These are phyloP conservation scores for Oxygymnocypris stewartii DNA, from an alignment of 2,113 vertebrate species.

Conservation along the genomic window DNA sequence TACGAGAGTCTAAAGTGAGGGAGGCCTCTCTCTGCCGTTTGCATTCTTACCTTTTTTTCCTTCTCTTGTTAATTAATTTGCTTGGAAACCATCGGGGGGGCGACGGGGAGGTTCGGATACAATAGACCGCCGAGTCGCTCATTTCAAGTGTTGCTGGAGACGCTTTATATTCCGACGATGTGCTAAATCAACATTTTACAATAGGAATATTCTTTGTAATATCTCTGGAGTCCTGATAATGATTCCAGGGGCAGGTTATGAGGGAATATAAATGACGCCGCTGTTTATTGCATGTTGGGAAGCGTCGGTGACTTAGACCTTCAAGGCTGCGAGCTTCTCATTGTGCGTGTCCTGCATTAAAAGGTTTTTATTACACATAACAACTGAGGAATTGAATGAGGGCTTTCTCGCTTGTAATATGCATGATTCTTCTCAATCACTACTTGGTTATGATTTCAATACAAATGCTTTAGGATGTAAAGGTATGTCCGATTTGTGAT, in stretches of 20 bases:
- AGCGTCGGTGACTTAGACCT: slow-evolving; percentile 41
- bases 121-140: slow-evolving; percentile 80
- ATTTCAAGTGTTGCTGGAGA: slow-evolving; percentile 77
- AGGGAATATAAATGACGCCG: slow-evolving; percentile 48
- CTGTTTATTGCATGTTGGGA: slow-evolving; percentile 42
- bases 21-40: slow-evolving; percentile 80
- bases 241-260: slow-evolving; percentile 55
- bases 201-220: slow-evolving; percentile 72
- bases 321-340: not conserved
- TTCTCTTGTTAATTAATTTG: slow-evolving; percentile 99
- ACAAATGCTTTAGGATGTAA: slow-evolving; percentile 4
- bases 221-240: slow-evolving; percentile 69
- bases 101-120: slow-evolving; percentile 59
- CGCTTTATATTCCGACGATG: slow-evolving; percentile 79
- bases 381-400: not conserved
- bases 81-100: slow-evolving; percentile 83
- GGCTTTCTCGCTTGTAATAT: not conserved
- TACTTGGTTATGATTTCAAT: slow-evolving; percentile 35
- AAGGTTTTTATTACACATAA: slow-evolving; percentile 48
- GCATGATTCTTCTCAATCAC: slow-evolving; percentile 7
- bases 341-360: slow-evolving; percentile 41
- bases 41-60: slow-evolving; percentile 85
- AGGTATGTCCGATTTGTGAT: not conserved
- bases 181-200: slow-evolving; percentile 79
- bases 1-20: slow-evolving; percentile 91